Conservation (phyloP, 2,888 invertebrate species). For the Nematopogon swammerdamellus region DNA sequence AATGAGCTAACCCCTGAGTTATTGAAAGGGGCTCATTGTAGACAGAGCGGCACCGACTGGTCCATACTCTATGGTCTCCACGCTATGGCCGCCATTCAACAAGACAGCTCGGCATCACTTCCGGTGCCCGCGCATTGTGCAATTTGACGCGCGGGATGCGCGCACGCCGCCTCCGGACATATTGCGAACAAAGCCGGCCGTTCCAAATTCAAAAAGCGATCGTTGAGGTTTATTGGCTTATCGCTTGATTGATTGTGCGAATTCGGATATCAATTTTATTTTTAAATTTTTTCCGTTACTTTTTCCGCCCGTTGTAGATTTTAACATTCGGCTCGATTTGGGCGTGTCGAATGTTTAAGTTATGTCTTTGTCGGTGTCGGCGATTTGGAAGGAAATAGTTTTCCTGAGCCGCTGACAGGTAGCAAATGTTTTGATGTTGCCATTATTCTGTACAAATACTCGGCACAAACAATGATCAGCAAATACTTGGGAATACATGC, state of each 20-base stretch:
- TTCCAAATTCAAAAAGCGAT: constrained; percentile 53
- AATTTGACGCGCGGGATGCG: constrained; percentile 41
- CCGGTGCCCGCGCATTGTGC: constrained; percentile 47
- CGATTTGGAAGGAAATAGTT: constrained; percentile 23
- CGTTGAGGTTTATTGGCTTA: constrained; percentile 59
- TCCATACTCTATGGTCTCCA: too few species aligned
- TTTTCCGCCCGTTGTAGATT: constrained; percentile 16
- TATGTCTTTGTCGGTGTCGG: constrained; percentile 41
- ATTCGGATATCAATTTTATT: constrained; percentile 26
- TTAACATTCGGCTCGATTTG: constrained; percentile 44
- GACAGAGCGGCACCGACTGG: neutral
- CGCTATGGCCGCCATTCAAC: constrained; percentile 28
- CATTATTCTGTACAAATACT: neutral
- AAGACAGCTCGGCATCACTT: constrained; percentile 42
- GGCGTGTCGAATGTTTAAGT: constrained; percentile 44
- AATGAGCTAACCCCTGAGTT: neutral
- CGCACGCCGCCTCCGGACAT: constrained; percentile 47
- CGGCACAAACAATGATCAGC: neutral
- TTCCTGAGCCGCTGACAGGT: constrained; percentile 31
- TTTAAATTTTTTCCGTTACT: constrained; percentile 18
- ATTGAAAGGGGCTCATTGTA: neutral
- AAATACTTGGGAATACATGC: neutral
- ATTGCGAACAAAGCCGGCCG: constrained; percentile 39
- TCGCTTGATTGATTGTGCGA: constrained; percentile 57
- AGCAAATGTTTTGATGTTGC: neutral